Evolutionary conservation across 2,888 invertebrate genomes (phyloP).

Genomic region (Leucoptera coffeella): DNA sequence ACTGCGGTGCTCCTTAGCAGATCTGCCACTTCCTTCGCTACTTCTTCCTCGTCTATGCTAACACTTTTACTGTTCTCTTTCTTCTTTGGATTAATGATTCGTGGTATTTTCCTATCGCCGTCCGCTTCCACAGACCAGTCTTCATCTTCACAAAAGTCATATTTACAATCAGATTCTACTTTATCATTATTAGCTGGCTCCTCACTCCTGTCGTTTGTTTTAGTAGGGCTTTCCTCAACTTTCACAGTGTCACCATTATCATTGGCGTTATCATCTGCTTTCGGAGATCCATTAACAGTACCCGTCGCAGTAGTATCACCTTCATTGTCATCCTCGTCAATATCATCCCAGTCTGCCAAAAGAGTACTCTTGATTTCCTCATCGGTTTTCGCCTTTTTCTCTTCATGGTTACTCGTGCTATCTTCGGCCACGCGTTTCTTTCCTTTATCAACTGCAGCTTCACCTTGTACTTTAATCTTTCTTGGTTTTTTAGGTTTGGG

Average conservation of each 20-base stretch:
- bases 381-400: conserved; percentile 50
- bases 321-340: conserved; percentile 31
- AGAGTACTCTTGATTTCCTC: conserved; percentile 63
- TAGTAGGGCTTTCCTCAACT: conserved; percentile 12
- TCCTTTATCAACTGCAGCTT: conserved; percentile 17
- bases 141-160: conserved; percentile 75
- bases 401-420: conserved; percentile 17
- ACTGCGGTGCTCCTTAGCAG: conserved; percentile 56
- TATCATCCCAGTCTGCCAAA: conserved; percentile 74
- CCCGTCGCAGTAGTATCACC: conserved; percentile 17
- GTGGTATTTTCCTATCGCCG: conserved; percentile 59
- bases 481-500: conserved; percentile 21
- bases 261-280: conserved; percentile 29
- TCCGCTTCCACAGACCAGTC: conserved; percentile 50
- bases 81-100: conserved; percentile 44
- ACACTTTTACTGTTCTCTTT: conserved; percentile 32
- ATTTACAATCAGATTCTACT: conserved; percentile 57
- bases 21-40: conserved; percentile 54
- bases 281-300: conserved; percentile 17
- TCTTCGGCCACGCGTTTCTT: conserved; percentile 24
- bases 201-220: conserved; percentile 15
- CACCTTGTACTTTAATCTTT: conserved; percentile 8
- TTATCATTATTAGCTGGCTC: conserved; percentile 19
- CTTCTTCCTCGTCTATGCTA: conserved; percentile 37
- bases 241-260: conserved; percentile 18